A percentile compares a stretch with the other conserved stretches of the same genome.
phyloP scores from a whole-genome alignment of 2,888 invertebrate genomes.

The Drosophila flavopinicola region DNA sequence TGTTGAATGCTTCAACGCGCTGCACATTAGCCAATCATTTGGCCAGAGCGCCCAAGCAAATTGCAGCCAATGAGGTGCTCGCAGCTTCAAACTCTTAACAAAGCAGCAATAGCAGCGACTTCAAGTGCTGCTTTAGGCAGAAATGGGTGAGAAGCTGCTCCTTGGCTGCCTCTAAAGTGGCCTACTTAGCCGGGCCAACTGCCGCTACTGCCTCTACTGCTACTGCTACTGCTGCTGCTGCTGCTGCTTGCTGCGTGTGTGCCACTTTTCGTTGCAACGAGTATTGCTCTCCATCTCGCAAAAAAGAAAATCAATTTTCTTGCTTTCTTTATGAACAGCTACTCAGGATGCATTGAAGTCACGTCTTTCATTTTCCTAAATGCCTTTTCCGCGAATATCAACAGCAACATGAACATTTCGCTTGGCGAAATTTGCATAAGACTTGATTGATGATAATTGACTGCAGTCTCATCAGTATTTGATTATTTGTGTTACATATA shows the following conservation, averaged over 20 bases:
- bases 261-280: conserved; percentile 53
- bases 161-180: conserved; percentile 59
- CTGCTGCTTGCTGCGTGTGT: conserved; percentile 43
- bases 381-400: conserved; percentile 26
- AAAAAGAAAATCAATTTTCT: conserved; percentile 67
- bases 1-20: conserved; percentile 8
- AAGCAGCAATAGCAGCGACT: conserved; percentile 41
- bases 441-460: neutral
- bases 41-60: conserved; percentile 38
- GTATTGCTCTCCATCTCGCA: conserved; percentile 34
- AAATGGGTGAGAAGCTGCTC: conserved; percentile 34
- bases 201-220: conserved; percentile 45
- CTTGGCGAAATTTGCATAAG: neutral
- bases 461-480: neutral
- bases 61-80: conserved; percentile 47
- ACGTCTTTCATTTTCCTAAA: conserved; percentile 58
- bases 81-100: conserved; percentile 43
- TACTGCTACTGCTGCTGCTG: conserved; percentile 39
- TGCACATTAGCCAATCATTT: conserved; percentile 56
- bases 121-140: conserved; percentile 51
- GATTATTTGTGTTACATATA: neutral
- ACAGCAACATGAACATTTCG: conserved; percentile 3
- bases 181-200: conserved; percentile 61
- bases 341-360: conserved; percentile 46
- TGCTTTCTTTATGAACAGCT: conserved; percentile 50